These are phyloP conservation scores for Amphipoea lucens DNA, from an alignment of 2,888 invertebrate genomes.

Conservation along the genomic window DNA sequence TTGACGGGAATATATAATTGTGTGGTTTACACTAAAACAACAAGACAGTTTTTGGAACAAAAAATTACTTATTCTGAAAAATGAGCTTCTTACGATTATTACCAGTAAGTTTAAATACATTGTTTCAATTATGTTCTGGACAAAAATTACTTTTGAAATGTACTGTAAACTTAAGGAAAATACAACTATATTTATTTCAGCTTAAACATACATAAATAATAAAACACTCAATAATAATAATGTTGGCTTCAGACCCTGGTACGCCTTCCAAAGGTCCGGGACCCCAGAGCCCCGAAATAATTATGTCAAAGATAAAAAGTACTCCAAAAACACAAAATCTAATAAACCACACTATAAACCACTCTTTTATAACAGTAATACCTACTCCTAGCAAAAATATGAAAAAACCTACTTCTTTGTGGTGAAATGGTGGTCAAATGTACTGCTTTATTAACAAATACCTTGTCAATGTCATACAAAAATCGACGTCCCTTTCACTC, in stretches of 20 bases:
- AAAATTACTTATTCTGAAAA: neutral
- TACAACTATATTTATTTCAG: neutral
- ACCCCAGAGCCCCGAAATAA: neutral
- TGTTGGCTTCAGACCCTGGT: too few species aligned
- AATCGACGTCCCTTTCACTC: slow-evolving; percentile 4
- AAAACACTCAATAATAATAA: too few species aligned
- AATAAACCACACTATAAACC: neutral
- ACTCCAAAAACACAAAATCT: neutral
- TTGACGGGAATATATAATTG: neutral
- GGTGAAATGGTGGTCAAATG: neutral
- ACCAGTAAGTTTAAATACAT: neutral
- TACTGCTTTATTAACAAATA: neutral
- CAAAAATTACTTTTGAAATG: neutral
- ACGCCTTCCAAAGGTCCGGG: neutral
- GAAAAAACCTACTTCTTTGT: neutral
- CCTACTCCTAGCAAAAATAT: neutral
- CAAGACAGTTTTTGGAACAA: neutral
- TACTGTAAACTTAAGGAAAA: neutral
- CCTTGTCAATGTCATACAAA: slow-evolving; percentile 4
- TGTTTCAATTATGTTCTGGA: neutral
- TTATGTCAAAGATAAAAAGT: neutral
- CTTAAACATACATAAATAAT: too few species aligned
- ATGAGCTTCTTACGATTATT: neutral
- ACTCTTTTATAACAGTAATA: neutral
- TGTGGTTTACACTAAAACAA: neutral